phyloP scores from a whole-genome alignment of 2,888 invertebrate species.

The Scaptodrosophila latifasciaeformis region DNA sequence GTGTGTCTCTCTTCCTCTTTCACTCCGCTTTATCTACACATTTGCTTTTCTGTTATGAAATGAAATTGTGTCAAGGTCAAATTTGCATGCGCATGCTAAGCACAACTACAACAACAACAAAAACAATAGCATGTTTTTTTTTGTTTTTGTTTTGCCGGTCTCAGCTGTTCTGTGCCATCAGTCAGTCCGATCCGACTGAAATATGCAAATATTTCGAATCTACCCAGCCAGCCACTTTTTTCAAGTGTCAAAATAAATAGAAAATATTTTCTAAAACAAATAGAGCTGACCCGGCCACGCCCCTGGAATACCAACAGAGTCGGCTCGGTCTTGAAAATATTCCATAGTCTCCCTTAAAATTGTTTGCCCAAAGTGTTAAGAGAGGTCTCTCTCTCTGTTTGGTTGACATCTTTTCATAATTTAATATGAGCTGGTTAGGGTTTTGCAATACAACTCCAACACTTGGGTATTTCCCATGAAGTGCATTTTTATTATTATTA shows the following conservation, averaged over 20 bases:
- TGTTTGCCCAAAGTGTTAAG: too few relatives aligned
- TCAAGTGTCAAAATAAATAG: slow-evolving; percentile 56
- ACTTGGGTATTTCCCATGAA: slow-evolving; percentile 52
- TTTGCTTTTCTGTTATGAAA: slow-evolving; percentile 67
- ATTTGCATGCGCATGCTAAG: slow-evolving; percentile 70
- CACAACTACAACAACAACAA: slow-evolving; percentile 23
- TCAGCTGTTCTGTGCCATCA: slow-evolving; percentile 42
- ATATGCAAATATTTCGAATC: slow-evolving; percentile 26
- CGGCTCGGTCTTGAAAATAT: too few relatives aligned
- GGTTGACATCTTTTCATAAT: too few relatives aligned
- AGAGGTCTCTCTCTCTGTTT: too few relatives aligned
- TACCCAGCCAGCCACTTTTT: slow-evolving; percentile 12
- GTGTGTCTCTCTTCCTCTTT: slow-evolving; percentile 9
- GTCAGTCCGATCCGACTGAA: background rate
- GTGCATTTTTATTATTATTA: too few relatives aligned
- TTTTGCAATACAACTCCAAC: too few relatives aligned
- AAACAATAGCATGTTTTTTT: background rate
- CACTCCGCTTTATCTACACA: too few relatives aligned
- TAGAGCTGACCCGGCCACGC: slow-evolving; percentile 17
- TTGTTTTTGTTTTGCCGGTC: too few relatives aligned
- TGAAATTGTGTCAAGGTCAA: slow-evolving; percentile 71
- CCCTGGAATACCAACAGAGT: too few relatives aligned
- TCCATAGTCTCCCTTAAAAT: too few relatives aligned
- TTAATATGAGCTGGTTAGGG: too few relatives aligned
- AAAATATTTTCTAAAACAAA: slow-evolving; percentile 36